Conservation (phyloP, 2,113 vertebrate species). For the Bucco capensis region DNA sequence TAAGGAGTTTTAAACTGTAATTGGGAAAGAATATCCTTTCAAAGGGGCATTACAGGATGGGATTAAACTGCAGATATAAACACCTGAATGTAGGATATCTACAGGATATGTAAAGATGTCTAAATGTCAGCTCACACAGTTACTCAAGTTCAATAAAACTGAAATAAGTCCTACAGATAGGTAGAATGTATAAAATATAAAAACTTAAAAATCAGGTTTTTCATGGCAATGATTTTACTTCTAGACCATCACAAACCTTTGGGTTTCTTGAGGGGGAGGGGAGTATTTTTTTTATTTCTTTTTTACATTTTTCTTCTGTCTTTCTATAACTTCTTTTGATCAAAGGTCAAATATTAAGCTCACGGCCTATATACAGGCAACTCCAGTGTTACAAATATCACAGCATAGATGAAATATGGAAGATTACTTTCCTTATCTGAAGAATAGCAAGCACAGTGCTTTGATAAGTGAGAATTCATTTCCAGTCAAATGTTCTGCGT, state of each 20-base stretch:
- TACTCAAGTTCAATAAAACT: not conserved
- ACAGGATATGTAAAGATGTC: not conserved
- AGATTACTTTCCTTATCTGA: not conserved
- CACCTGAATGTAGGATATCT: not conserved
- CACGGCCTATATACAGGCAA: not conserved
- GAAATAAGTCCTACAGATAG: not conserved
- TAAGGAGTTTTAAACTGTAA: not conserved
- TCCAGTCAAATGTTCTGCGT: constrained; percentile 1
- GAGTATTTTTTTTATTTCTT: too few species aligned
- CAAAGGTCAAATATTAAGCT: not conserved
- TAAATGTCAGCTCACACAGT: not conserved
- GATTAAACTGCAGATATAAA: not conserved
- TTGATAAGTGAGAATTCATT: not conserved
- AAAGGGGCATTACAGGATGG: not conserved
- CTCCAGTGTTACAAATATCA: not conserved
- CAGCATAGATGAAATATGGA: not conserved
- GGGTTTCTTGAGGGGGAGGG: too few species aligned
- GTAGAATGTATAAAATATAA: not conserved
- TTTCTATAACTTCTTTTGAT: not conserved
- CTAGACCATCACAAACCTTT: not conserved
- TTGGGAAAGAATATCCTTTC: not conserved
- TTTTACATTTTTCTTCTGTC: not conserved
- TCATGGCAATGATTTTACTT: not conserved
- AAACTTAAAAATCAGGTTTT: not conserved
- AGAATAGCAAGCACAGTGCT: not conserved